A percentile compares a stretch with the other conserved stretches of the same genome.
These are phyloP conservation scores for Hirtodrosophila alboralis DNA, from an alignment of 2,888 invertebrate species.

Conservation along the genomic window DNA sequence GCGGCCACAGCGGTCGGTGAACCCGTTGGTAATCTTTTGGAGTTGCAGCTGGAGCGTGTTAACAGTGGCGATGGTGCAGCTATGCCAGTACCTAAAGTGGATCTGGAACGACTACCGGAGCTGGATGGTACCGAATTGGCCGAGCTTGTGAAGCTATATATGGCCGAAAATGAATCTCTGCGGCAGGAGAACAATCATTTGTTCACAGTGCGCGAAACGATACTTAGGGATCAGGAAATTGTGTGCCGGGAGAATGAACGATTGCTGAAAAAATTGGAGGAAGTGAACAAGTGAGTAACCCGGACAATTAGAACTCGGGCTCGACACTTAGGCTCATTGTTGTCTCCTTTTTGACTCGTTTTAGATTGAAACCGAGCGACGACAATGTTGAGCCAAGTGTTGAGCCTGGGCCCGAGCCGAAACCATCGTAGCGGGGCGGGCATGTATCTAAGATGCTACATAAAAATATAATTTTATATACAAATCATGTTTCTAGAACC, in stretches of 20 bases:
- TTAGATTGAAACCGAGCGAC: slow-evolving; percentile 73
- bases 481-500: slow-evolving; percentile 43
- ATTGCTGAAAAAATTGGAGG: slow-evolving; percentile 93
- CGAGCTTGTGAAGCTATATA: slow-evolving; percentile 93
- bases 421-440: slow-evolving; percentile 9
- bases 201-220: slow-evolving; percentile 90
- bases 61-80: slow-evolving; percentile 58
- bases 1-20: slow-evolving; percentile 73
- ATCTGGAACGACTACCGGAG: slow-evolving; percentile 89
- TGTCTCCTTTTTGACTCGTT: slow-evolving; percentile 76
- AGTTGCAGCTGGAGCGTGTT: slow-evolving; percentile 57
- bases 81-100: slow-evolving; percentile 86
- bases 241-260: slow-evolving; percentile 96
- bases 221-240: slow-evolving; percentile 94
- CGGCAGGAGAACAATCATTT: slow-evolving; percentile 94
- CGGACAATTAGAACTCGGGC: slow-evolving; percentile 7
- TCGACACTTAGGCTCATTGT: slow-evolving; percentile 71
- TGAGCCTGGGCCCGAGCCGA: slow-evolving; percentile 22
- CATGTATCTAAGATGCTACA: slow-evolving; percentile 8
- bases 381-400: slow-evolving; percentile 74
- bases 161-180: slow-evolving; percentile 91
- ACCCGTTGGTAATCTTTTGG: slow-evolving; percentile 56
- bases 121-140: slow-evolving; percentile 92
- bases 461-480: slow-evolving; percentile 11
- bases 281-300: slow-evolving; percentile 92